phyloP scores from a whole-genome alignment of 2,797 vertebrate species.

The Echeneis naucrates region DNA sequence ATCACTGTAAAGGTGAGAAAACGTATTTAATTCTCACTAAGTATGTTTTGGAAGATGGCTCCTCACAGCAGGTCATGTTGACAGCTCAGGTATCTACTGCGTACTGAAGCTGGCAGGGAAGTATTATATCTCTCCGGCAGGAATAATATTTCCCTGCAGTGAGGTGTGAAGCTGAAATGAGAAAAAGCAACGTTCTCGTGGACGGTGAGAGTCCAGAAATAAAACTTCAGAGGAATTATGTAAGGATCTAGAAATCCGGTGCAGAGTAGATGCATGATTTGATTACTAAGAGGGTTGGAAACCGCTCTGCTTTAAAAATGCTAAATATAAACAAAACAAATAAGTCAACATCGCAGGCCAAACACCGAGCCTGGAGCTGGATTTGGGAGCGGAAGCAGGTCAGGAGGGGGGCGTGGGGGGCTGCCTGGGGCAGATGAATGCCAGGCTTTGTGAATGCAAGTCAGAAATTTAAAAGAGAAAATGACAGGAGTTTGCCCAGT shows the following conservation, averaged over 20 bases:
- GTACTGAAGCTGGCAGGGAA: background rate
- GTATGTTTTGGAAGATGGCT: background rate
- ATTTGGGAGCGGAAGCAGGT: constrained; percentile 78
- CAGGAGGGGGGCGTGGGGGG: constrained; percentile 72
- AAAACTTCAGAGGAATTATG: constrained; percentile 60
- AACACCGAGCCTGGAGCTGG: constrained; percentile 63
- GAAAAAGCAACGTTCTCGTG: constrained; percentile 1
- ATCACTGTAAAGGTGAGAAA: constrained; percentile 4
- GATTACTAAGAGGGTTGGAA: constrained; percentile 61
- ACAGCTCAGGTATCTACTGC: background rate
- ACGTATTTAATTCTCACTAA: background rate
- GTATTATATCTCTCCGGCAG: background rate
- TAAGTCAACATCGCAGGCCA: constrained; percentile 69
- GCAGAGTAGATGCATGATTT: constrained; percentile 49
- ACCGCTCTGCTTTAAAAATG: constrained; percentile 66
- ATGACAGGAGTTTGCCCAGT: constrained; percentile 76
- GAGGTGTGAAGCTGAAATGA: constrained; percentile 2
- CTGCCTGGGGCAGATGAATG: constrained; percentile 80
- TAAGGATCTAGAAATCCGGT: constrained; percentile 46
- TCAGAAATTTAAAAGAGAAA: constrained; percentile 82
- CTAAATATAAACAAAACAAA: constrained; percentile 84
- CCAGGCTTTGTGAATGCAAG: constrained; percentile 79
- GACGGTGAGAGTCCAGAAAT: constrained; percentile 47
- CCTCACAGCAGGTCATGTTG: background rate
- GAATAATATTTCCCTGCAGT: constrained; percentile 11